Percentiles rank a stretch among this genome's conserved stretches.
Evolutionary conservation across 1,140 invertebrate species (phyloP).

Genomic region (Ectropis grisescens): DNA sequence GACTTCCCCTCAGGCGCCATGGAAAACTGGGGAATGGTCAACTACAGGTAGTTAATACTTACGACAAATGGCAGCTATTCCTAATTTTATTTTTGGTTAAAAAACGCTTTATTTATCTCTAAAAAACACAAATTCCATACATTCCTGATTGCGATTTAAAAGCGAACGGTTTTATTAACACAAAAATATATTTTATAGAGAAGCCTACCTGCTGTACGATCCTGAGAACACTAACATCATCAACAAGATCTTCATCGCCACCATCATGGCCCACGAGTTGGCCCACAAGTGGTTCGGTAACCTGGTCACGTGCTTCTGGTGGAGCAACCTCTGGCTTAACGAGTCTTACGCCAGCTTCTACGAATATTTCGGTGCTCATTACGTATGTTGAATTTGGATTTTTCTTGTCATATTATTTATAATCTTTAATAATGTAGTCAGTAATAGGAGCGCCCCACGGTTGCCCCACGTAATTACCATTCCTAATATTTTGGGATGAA

Average conservation of each 20-base stretch:
- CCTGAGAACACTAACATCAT: constrained; percentile 54
- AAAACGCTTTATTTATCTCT: constrained; percentile 3
- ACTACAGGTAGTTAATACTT: constrained; percentile 75
- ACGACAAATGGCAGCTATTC: too few relatives aligned
- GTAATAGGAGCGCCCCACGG: too few relatives aligned
- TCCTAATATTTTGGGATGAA: too few relatives aligned
- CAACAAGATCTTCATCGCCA: constrained; percentile 66
- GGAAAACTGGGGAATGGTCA: constrained; percentile 78
- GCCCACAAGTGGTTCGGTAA: constrained; percentile 80
- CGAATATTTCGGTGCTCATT: constrained; percentile 73
- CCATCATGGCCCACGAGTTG: constrained; percentile 76
- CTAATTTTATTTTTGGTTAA: constrained; percentile 1
- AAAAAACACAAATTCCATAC: constrained; percentile 1
- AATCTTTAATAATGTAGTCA: neutral
- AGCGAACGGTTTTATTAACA: too few relatives aligned
- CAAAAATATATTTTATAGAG: constrained; percentile 70
- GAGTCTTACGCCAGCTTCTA: constrained; percentile 79
- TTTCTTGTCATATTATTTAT: constrained; percentile 1
- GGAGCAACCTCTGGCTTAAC: constrained; percentile 79
- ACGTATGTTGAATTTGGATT: constrained; percentile 38
- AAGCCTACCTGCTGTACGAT: constrained; percentile 73
- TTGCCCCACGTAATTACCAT: too few relatives aligned
- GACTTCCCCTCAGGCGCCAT: constrained; percentile 80
- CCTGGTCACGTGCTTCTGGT: constrained; percentile 78
- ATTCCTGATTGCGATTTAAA: too few relatives aligned